Evolutionary conservation across 2,888 invertebrate species (phyloP).

Genomic region (Tryphoninae sp.): DNA sequence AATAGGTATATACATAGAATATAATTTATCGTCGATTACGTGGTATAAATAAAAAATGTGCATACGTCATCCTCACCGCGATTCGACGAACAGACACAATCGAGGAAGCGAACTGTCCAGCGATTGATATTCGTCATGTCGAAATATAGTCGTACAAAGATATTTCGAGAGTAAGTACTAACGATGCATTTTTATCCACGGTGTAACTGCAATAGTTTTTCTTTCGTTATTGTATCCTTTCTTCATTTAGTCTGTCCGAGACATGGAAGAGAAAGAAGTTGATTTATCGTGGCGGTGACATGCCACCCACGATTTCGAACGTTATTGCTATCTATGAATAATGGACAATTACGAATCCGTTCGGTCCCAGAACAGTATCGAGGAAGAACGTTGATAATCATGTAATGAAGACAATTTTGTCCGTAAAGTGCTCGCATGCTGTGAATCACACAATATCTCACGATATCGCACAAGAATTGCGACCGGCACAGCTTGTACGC

Average conservation of each 20-base stretch:
- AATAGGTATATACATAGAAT: slow-evolving; percentile 71
- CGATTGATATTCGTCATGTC: slow-evolving; percentile 22
- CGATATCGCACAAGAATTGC: slow-evolving; percentile 82
- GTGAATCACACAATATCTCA: slow-evolving; percentile 71
- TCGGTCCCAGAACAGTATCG: slow-evolving; percentile 54
- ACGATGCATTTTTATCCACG: slow-evolving; percentile 21
- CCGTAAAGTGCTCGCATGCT: background rate
- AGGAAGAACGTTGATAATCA: slow-evolving; percentile 69
- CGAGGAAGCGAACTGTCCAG: slow-evolving; percentile 16
- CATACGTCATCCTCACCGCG: slow-evolving; percentile 13
- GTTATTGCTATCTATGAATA: slow-evolving; percentile 60
- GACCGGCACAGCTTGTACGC: slow-evolving; percentile 82
- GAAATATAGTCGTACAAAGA: slow-evolving; percentile 27
- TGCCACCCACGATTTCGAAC: slow-evolving; percentile 4
- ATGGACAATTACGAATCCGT: slow-evolving; percentile 48
- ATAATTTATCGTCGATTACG: slow-evolving; percentile 68
- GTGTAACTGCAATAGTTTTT: slow-evolving; percentile 21
- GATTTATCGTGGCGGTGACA: background rate
- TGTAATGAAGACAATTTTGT: slow-evolving; percentile 29
- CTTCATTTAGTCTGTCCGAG: background rate
- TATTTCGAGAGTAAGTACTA: slow-evolving; percentile 48
- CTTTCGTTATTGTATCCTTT: slow-evolving; percentile 6
- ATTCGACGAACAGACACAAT: slow-evolving; percentile 1
- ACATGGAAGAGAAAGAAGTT: background rate
- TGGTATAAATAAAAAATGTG: slow-evolving; percentile 56